phyloP scores from a whole-genome alignment of 2,113 vertebrate species.

The Corynorhinus townsendii region DNA sequence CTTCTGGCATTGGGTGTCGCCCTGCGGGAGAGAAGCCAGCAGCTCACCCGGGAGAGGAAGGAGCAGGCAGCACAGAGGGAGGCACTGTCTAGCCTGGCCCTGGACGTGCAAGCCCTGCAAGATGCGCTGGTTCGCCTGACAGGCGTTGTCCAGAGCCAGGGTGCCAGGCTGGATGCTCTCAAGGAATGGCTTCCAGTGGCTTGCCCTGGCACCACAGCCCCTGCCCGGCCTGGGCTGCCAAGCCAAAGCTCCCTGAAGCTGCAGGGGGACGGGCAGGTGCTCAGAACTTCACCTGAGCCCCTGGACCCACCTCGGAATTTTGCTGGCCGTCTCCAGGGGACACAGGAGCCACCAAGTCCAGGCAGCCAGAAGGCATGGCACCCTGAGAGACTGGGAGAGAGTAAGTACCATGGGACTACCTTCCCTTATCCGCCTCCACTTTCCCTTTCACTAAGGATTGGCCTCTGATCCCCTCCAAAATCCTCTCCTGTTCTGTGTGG shows the following conservation, averaged over 20 bases:
- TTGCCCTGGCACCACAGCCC: background rate
- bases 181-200: constrained; percentile 32
- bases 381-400: constrained; percentile 52
- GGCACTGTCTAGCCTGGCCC: constrained; percentile 61
- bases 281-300: background rate
- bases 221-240: background rate
- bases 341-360: background rate
- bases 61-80: constrained; percentile 9
- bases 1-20: constrained; percentile 72
- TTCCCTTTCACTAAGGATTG: background rate
- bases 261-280: background rate
- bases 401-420: constrained; percentile 60
- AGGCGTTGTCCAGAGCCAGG: constrained; percentile 60
- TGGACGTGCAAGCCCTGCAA: constrained; percentile 61
- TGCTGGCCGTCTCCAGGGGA: background rate
- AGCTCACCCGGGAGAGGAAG: constrained; percentile 46
- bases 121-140: constrained; percentile 44
- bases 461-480: background rate
- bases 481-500: background rate
- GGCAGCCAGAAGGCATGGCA: background rate
- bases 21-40: constrained; percentile 47
- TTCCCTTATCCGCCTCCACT: background rate
- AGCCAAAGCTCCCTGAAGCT: background rate
- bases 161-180: constrained; percentile 52
- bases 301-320: background rate